phyloP scores from a whole-genome alignment of 2,797 vertebrate genomes.

The Antrozous pallidus region DNA sequence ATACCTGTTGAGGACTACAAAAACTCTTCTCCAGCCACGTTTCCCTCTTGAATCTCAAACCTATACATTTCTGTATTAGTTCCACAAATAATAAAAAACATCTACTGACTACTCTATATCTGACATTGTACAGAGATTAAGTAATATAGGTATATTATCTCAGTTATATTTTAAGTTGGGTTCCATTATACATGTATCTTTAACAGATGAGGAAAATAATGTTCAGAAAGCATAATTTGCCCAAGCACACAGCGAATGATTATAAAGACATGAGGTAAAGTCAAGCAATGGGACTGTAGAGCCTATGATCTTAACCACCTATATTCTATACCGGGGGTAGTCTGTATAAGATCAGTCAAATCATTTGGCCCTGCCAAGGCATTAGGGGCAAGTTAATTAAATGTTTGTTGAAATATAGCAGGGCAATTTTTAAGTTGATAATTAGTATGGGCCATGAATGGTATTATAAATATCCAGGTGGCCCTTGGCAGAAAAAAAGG shows the following conservation, averaged over 20 bases:
- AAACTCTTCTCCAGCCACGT: background rate
- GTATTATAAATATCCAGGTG: no score
- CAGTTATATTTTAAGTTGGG: background rate
- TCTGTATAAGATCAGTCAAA: no score
- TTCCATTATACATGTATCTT: background rate
- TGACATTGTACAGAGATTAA: background rate
- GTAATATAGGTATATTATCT: background rate
- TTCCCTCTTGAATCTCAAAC: background rate
- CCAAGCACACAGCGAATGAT: background rate
- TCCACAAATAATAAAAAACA: background rate
- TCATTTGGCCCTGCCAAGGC: no score
- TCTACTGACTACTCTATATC: background rate
- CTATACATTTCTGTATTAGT: background rate
- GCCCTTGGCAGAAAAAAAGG: no score
- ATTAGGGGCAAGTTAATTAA: no score
- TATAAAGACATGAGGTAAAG: background rate
- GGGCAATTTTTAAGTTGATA: no score
- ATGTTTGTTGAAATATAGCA: no score
- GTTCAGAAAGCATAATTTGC: background rate
- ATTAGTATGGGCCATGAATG: no score
- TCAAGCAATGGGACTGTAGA: background rate
- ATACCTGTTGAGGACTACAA: background rate
- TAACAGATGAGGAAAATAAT: background rate
- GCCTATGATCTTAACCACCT: background rate
- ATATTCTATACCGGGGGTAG: background rate